Conservation (phyloP, 2,888 invertebrate genomes). For the Tenthredo notha region DNA sequence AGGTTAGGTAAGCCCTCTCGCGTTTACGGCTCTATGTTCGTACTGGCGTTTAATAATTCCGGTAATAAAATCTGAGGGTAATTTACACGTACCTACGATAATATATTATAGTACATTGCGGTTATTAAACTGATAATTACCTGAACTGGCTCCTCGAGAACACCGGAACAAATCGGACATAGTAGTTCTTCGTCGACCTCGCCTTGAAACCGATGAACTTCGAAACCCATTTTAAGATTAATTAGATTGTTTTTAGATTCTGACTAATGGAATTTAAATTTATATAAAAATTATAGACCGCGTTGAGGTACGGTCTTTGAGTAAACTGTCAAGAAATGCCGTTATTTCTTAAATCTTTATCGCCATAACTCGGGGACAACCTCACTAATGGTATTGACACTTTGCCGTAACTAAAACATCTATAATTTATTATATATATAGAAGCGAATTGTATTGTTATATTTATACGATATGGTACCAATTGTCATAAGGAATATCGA, state of each 20-base stretch:
- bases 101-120: not conserved
- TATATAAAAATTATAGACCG: not conserved
- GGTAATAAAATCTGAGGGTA: not conserved
- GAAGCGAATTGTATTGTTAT: not conserved
- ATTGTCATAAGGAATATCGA: not conserved
- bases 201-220: constrained; percentile 95
- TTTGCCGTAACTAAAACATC: not conserved
- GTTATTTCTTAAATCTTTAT: not conserved
- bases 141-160: constrained; percentile 96
- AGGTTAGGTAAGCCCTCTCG: constrained; percentile 23
- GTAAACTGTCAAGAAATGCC: constrained; percentile 22
- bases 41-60: not conserved
- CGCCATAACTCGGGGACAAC: constrained; percentile 8
- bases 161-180: constrained; percentile 97
- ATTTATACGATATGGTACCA: not conserved
- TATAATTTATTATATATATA: not conserved
- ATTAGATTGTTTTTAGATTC: not conserved
- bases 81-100: constrained; percentile 33
- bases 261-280: not conserved
- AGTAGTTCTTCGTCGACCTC: constrained; percentile 98
- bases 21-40: not conserved
- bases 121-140: constrained; percentile 79
- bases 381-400: constrained; percentile 5
- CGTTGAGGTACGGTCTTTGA: not conserved
- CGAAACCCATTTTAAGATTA: constrained; percentile 91